phyloP scores from a whole-genome alignment of 2,888 invertebrate species.

The Heliconius hortense region DNA sequence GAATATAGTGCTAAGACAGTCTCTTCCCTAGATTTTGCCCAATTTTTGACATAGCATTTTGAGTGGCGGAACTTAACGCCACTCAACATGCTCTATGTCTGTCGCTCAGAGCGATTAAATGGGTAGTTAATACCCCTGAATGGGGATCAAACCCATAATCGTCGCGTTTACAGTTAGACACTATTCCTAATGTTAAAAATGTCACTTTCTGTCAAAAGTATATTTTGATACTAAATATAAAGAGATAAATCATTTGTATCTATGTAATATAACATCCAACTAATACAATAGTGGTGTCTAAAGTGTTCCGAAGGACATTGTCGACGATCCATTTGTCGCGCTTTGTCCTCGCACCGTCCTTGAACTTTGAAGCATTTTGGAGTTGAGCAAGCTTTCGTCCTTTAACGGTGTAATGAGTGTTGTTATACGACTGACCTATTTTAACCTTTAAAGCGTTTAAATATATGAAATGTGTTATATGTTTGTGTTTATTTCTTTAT shows the following conservation, averaged over 20 bases:
- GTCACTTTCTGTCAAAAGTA: too few species aligned
- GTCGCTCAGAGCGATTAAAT: too few species aligned
- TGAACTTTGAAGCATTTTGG: conserved; percentile 10
- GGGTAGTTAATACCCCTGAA: too few species aligned
- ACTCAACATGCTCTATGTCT: too few species aligned
- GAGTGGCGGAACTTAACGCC: too few species aligned
- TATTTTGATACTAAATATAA: too few species aligned
- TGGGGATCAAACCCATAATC: too few species aligned
- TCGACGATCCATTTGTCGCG: neutral
- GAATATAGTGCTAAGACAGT: too few species aligned
- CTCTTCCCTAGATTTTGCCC: too few species aligned
- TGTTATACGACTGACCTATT: conserved; percentile 14
- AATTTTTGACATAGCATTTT: too few species aligned
- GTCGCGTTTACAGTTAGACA: too few species aligned
- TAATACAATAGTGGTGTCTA: neutral
- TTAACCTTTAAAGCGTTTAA: neutral
- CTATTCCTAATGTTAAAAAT: too few species aligned
- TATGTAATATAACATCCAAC: neutral
- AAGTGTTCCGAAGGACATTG: conserved; percentile 7
- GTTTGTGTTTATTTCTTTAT: neutral
- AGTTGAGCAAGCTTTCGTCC: conserved; percentile 12
- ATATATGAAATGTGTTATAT: neutral
- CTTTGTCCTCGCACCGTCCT: conserved; percentile 8
- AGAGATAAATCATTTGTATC: neutral
- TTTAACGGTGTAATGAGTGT: neutral